phyloP scores from a whole-genome alignment of 2,888 invertebrate species.

The Myathropa florea region DNA sequence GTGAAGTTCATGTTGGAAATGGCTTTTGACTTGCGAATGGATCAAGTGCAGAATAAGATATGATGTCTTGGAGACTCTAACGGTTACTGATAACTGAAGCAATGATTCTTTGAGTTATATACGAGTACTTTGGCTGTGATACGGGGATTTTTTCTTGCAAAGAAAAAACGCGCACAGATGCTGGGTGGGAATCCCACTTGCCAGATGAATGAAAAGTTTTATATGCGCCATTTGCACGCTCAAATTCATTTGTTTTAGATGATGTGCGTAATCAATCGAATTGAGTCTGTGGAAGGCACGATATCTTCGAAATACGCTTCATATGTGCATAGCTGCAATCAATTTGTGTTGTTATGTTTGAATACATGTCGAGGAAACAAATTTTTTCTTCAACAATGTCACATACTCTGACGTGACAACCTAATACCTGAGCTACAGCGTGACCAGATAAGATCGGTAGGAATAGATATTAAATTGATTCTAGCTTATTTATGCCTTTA shows the following conservation, averaged over 20 bases:
- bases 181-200: background rate
- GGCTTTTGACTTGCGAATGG: background rate
- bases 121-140: background rate
- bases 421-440: no score
- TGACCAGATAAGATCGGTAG: no score
- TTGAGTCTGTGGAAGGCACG: background rate
- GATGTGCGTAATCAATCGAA: background rate
- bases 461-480: no score
- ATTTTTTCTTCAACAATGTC: no score
- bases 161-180: background rate
- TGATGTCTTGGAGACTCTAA: background rate
- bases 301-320: no score
- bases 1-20: conserved; percentile 72
- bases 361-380: no score
- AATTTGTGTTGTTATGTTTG: no score
- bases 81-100: background rate
- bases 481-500: no score
- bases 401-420: no score
- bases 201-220: background rate
- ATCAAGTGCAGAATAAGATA: background rate
- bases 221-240: background rate
- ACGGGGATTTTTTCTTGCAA: background rate
- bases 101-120: background rate
- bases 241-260: background rate
- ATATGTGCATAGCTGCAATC: no score